Evolutionary conservation across 2,888 invertebrate genomes (phyloP).

Genomic region (Tetanocera ferruginea): DNA sequence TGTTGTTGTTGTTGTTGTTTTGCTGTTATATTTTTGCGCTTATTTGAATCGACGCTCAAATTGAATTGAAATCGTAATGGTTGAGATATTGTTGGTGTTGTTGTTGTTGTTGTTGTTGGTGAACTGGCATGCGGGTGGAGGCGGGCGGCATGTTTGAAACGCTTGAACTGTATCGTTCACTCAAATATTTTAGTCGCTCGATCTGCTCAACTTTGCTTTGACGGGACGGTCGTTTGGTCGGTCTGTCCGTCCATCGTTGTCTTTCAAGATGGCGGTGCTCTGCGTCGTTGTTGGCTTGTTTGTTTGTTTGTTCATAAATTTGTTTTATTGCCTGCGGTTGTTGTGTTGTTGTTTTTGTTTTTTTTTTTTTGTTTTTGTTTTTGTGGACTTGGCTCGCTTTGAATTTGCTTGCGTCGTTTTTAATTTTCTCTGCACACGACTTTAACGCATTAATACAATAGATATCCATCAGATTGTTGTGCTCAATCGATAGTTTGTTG

Average conservation of each 20-base stretch:
- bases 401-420: conserved; percentile 16
- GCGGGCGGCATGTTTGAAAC: not conserved
- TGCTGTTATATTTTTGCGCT: conserved; percentile 5
- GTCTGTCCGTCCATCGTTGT: conserved; percentile 36
- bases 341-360: not conserved
- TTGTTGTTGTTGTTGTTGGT: conserved; percentile 19
- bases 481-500: conserved; percentile 1
- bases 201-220: not conserved
- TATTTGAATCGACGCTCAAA: conserved; percentile 22
- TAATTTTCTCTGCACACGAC: conserved; percentile 9
- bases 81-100: conserved; percentile 29
- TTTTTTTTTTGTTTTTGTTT: not conserved
- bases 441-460: not conserved
- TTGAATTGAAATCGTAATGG: conserved; percentile 22
- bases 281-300: conserved; percentile 1
- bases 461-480: conserved; percentile 27
- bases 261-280: conserved; percentile 53
- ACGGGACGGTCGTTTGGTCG: not conserved
- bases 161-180: conserved; percentile 18
- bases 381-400: not conserved
- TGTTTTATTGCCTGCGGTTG: not conserved
- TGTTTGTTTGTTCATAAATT: conserved; percentile 2
- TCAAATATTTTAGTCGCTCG: conserved; percentile 4
- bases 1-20: not conserved
- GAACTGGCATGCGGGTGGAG: not conserved